These are phyloP conservation scores for Oriolus oriolus DNA, from an alignment of 2,113 vertebrate species.

Conservation along the genomic window DNA sequence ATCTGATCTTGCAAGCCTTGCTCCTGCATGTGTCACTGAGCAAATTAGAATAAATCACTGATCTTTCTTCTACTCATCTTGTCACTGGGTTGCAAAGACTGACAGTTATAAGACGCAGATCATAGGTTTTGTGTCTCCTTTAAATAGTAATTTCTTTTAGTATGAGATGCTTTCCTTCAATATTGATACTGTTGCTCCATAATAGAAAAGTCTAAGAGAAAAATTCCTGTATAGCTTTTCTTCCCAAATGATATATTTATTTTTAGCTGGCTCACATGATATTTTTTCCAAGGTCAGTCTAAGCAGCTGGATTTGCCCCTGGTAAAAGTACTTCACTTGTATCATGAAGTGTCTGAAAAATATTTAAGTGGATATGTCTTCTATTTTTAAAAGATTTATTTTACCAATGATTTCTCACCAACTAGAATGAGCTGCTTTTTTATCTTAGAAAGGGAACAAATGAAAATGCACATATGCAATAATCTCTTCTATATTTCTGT, in stretches of 20 bases:
- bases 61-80: background rate
- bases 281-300: background rate
- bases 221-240: background rate
- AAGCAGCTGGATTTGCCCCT: background rate
- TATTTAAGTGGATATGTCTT: background rate
- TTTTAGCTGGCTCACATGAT: background rate
- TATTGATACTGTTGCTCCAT: background rate
- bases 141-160: background rate
- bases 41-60: background rate
- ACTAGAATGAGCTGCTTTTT: background rate
- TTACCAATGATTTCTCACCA: background rate
- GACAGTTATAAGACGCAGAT: background rate
- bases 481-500: background rate
- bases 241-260: background rate
- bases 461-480: slow-evolving; percentile 13
- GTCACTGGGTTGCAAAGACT: background rate
- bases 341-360: background rate
- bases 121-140: background rate
- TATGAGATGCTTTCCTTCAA: background rate
- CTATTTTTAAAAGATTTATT: slow-evolving; percentile 19
- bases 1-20: background rate
- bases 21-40: background rate
- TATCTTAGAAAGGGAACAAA: background rate
- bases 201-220: background rate
- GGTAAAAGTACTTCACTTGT: background rate